Conservation (phyloP, 2,888 invertebrate genomes). For the Caenorhabditis becei region DNA sequence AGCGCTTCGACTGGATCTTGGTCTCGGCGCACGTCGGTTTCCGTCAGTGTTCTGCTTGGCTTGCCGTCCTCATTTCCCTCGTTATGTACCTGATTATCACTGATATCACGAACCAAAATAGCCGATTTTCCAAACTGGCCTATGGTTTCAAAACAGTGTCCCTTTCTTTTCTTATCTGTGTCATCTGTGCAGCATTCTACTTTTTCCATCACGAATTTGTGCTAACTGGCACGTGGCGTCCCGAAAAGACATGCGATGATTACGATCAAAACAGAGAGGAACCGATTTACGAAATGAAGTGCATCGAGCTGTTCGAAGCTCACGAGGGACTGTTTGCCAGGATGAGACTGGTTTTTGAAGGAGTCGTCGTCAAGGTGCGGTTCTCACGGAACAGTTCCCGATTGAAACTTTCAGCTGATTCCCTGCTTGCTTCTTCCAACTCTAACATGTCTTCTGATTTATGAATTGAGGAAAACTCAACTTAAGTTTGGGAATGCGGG, state of each 20-base stretch:
- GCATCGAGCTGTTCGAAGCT: not conserved
- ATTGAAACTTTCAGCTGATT: not conserved
- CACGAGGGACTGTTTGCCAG: not conserved
- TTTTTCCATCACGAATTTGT: not conserved
- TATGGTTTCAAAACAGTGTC: not conserved
- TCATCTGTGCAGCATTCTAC: not conserved
- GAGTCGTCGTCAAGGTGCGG: not conserved
- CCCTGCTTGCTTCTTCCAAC: not conserved
- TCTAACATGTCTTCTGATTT: not conserved
- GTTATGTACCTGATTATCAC: not conserved
- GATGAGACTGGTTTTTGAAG: not conserved
- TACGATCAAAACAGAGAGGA: not conserved
- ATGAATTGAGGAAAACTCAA: not conserved
- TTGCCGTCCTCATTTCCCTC: not conserved
- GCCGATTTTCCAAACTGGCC: not conserved
- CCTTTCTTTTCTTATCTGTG: not conserved
- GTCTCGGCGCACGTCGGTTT: not conserved
- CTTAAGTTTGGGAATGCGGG: too few relatives aligned
- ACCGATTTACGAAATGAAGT: not conserved
- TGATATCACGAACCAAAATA: not conserved
- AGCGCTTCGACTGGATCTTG: not conserved
- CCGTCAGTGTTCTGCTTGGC: conserved; percentile 2
- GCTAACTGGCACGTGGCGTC: not conserved
- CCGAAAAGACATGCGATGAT: not conserved
- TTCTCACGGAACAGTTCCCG: not conserved